These are phyloP conservation scores for Amphipyra berbera DNA, from an alignment of 2,888 invertebrate genomes.

Conservation along the genomic window DNA sequence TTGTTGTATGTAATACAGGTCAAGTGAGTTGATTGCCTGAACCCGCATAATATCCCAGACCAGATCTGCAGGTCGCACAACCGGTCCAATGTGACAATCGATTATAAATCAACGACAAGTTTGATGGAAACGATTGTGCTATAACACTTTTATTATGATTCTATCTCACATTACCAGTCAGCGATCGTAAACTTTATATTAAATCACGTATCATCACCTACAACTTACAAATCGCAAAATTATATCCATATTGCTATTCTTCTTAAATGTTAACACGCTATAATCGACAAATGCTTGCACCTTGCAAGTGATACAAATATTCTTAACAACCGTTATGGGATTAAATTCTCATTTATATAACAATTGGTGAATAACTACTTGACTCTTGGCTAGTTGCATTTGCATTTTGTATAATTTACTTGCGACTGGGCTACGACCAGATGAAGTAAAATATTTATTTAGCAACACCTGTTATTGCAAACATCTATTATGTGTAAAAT, in stretches of 20 bases:
- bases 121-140: constrained; percentile 62
- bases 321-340: constrained; percentile 6
- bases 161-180: constrained; percentile 29
- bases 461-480: neutral
- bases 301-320: neutral
- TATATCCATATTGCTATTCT: neutral
- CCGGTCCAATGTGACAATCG: constrained; percentile 80
- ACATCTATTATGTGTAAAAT: too few species aligned
- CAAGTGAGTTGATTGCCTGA: constrained; percentile 78
- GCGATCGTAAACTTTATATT: constrained; percentile 32
- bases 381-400: neutral
- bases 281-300: constrained; percentile 1
- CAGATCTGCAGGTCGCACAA: constrained; percentile 71
- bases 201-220: constrained; percentile 10
- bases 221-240: neutral
- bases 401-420: neutral
- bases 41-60: constrained; percentile 82
- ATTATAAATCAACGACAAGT: constrained; percentile 77
- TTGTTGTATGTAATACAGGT: constrained; percentile 80
- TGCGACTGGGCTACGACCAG: neutral
- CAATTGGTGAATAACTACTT: neutral
- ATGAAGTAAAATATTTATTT: neutral
- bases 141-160: constrained; percentile 55
- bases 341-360: neutral
- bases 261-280: neutral